Percentiles rank a stretch among this genome's conserved stretches.
Conservation (phyloP, 2,888 invertebrate species). For the Ophioninae sp. region DNA sequence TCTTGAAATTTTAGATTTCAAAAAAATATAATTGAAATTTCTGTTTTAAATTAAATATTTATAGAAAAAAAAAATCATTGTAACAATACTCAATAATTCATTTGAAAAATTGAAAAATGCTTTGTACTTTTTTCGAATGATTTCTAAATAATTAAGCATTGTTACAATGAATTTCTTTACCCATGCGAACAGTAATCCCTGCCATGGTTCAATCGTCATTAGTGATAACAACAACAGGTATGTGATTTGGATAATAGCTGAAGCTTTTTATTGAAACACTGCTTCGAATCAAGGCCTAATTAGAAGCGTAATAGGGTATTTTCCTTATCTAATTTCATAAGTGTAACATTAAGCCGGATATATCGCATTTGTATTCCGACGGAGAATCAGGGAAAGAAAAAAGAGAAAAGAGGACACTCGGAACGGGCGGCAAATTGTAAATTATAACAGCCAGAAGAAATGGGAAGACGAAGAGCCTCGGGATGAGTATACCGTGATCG, state of each 20-base stretch:
- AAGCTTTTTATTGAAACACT: neutral
- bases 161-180: too few species aligned
- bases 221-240: neutral
- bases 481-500: slow-evolving; percentile 14
- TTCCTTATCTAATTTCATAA: neutral
- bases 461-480: slow-evolving; percentile 36
- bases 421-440: neutral
- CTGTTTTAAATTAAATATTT: too few species aligned
- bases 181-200: too few species aligned
- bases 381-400: neutral
- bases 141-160: too few species aligned
- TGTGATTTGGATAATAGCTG: neutral
- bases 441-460: slow-evolving; percentile 10
- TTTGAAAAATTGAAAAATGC: too few species aligned
- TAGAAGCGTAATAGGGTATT: neutral
- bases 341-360: neutral
- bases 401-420: neutral
- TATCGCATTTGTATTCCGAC: neutral
- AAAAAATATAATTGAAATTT: neutral
- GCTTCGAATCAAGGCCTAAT: neutral
- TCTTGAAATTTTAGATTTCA: too few species aligned
- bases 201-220: too few species aligned
- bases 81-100: too few species aligned
- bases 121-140: too few species aligned
- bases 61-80: too few species aligned